Evolutionary conservation across 2,113 vertebrate species (phyloP).

Genomic region (Actinemys pallida): DNA sequence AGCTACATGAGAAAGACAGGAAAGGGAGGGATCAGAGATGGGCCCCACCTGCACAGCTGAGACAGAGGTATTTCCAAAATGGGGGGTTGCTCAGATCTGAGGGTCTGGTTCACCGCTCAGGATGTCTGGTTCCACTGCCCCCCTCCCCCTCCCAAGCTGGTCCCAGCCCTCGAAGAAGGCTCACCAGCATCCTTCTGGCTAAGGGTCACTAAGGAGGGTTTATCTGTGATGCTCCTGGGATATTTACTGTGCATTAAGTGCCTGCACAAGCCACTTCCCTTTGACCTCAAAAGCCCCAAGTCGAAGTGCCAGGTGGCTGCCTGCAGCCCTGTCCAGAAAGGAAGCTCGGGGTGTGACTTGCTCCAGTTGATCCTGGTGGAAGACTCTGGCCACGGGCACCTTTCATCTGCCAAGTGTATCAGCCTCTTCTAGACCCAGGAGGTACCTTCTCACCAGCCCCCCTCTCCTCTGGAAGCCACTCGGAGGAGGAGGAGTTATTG

Average conservation of each 20-base stretch:
- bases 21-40: background rate
- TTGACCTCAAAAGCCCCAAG: background rate
- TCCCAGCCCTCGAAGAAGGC: background rate
- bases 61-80: background rate
- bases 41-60: background rate
- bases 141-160: background rate
- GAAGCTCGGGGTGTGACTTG: background rate
- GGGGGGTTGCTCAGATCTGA: background rate
- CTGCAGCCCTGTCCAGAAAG: background rate
- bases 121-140: background rate
- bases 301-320: background rate
- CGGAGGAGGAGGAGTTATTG: background rate
- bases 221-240: background rate
- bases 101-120: rapidly evolving
- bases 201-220: background rate
- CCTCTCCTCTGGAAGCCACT: no score
- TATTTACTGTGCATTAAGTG: background rate
- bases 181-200: background rate
- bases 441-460: background rate
- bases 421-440: background rate
- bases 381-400: background rate
- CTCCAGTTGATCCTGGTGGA: background rate
- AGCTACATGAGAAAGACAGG: background rate
- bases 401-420: background rate
- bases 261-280: background rate